These are phyloP conservation scores for Myrmophylax atrothorax DNA, from an alignment of 2,113 vertebrate species.

Conservation along the genomic window DNA sequence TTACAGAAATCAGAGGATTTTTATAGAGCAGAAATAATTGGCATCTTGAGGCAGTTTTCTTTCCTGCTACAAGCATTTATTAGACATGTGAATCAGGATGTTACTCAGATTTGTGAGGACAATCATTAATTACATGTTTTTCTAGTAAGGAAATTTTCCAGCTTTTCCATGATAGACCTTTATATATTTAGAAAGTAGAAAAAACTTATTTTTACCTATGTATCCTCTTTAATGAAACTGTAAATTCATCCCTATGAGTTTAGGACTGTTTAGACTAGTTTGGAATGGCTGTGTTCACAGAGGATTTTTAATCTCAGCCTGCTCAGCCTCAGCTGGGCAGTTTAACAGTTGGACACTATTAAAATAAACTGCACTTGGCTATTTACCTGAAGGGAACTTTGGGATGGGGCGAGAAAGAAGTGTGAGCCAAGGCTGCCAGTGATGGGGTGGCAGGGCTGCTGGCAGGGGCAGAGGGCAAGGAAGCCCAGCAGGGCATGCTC, in stretches of 20 bases:
- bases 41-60: background rate
- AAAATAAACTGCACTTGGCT: background rate
- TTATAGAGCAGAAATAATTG: constrained; percentile 4
- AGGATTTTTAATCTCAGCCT: background rate
- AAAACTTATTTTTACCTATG: background rate
- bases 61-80: background rate
- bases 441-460: background rate
- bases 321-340: background rate
- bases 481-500: background rate
- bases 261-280: background rate
- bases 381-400: background rate
- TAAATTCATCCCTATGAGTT: background rate
- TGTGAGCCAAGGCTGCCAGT: background rate
- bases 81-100: background rate
- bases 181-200: background rate
- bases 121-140: background rate
- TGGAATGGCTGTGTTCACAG: background rate
- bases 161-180: background rate
- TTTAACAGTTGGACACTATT: background rate
- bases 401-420: background rate
- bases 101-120: background rate
- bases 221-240: background rate
- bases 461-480: background rate
- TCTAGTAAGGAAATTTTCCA: background rate
- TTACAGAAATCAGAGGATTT: background rate